Evolutionary conservation across 2,888 invertebrate species (phyloP), one percentile per base, ranked within the genome.

Genomic region (Clitarchus hookeri): DNA sequence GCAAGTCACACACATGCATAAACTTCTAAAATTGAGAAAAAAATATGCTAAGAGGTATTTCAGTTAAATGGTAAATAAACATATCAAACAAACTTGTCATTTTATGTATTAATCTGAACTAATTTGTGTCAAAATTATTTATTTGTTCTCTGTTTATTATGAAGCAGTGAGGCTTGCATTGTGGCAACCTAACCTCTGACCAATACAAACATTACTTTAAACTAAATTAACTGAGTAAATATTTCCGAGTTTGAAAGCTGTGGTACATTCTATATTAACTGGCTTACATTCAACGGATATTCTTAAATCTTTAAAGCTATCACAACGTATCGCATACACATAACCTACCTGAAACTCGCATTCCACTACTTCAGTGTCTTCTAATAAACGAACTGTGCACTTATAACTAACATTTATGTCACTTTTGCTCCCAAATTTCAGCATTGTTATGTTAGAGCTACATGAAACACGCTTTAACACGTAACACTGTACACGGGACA

Each of bases 331-430:
- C n/a, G n/a, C 65, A 65, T 65, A 23, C 19, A 23, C n/a, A 65
- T n/a, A n/a, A 88, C 90, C 92, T 92, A 96, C 96, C 94, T 97
- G 97, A 93, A 97, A 97, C 94, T 97, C 97, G 92, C 97, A 97
- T 93, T 98, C 97, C 91, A 98, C 93, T 90, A 97, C 96, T 93
- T 98, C 97, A 89, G 96, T 95, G 93, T 98, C 97, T 92, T 97
- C 97, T 90, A 98, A 93, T 89, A 98, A 94, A 90, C 97, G 94
- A 90, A 98, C 96, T 90, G 97, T 97, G 92, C 97, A 96, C 93
- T 96, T 96, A 93, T 95, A 95, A 92, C 95, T 95, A 92, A 95
- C 94, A 92, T 94, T 94, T 90, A 94, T 93, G 93, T 96, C 96
- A 92, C 95, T 95, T 92, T 95, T 95, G 91, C 93, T 94, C 48